phyloP scores from a whole-genome alignment of 2,797 vertebrate genomes.

The Diceros bicornis region DNA sequence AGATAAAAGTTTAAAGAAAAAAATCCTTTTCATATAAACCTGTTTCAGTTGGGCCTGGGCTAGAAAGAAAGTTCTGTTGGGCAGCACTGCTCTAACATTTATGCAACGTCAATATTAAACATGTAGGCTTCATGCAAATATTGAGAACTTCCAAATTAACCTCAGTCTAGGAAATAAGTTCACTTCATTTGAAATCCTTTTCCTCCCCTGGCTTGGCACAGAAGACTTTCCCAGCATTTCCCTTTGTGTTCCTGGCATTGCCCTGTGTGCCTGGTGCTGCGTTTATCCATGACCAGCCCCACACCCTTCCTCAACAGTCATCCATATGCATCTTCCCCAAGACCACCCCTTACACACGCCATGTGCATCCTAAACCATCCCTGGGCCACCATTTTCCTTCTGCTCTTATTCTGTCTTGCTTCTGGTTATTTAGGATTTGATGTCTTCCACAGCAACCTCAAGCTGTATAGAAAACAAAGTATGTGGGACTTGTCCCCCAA shows the following conservation, averaged over 20 bases:
- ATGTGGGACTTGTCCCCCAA: background rate
- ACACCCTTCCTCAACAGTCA: background rate
- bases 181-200: background rate
- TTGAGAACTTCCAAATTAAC: background rate
- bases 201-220: background rate
- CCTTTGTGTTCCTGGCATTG: background rate
- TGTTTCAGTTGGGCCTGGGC: background rate
- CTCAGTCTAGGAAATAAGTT: background rate
- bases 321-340: background rate
- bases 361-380: background rate
- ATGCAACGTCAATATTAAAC: background rate
- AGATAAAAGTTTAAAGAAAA: background rate
- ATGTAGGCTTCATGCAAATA: background rate
- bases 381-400: background rate
- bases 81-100: background rate
- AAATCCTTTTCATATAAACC: background rate
- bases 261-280: background rate
- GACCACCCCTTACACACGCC: background rate
- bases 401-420: background rate
- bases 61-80: background rate
- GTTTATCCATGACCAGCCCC: background rate
- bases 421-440: background rate
- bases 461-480: background rate
- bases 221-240: background rate
- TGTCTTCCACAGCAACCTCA: constrained; percentile 25